Percentiles rank a stretch among this genome's conserved stretches.
These are phyloP conservation scores for Bubo blakistoni DNA, from an alignment of 2,113 vertebrate species.

Conservation along the genomic window DNA sequence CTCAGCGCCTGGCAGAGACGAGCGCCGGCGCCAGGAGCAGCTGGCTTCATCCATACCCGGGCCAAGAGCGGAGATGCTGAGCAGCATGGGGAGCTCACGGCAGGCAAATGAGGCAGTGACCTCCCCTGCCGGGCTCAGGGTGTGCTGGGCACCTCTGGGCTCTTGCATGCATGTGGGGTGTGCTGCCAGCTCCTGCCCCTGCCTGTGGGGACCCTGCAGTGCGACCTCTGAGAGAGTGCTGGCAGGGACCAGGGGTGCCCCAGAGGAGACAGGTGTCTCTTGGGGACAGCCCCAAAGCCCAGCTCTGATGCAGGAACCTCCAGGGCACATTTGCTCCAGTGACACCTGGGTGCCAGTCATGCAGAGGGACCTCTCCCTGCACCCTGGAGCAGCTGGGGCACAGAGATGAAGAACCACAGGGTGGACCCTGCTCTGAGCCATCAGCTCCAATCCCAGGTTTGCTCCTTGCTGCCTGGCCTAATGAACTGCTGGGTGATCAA, in stretches of 20 bases:
- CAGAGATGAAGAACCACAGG: neutral
- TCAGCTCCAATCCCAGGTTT: neutral
- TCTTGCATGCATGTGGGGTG: fast-evolving
- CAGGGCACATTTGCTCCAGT: neutral
- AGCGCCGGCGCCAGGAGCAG: slow-evolving; percentile 46
- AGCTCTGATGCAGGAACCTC: neutral
- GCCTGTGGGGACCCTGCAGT: fast-evolving
- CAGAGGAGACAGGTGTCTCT: fast-evolving
- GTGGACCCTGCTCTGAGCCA: neutral
- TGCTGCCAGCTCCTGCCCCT: neutral
- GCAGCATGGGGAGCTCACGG: neutral
- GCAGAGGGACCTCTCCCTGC: neutral
- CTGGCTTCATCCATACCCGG: neutral
- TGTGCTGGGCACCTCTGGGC: neutral
- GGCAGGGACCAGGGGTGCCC: neutral
- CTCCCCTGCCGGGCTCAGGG: neutral
- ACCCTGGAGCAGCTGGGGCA: neutral
- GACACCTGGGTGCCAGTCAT: neutral
- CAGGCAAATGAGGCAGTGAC: neutral
- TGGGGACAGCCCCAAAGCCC: neutral
- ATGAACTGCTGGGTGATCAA: neutral
- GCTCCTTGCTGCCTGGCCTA: neutral
- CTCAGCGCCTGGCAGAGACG: slow-evolving; percentile 57
- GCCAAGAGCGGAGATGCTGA: slow-evolving; percentile 25
- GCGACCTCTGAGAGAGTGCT: neutral